Evolutionary conservation across 2,888 invertebrate genomes (phyloP).

Genomic region (Habrosyne pyritoides): DNA sequence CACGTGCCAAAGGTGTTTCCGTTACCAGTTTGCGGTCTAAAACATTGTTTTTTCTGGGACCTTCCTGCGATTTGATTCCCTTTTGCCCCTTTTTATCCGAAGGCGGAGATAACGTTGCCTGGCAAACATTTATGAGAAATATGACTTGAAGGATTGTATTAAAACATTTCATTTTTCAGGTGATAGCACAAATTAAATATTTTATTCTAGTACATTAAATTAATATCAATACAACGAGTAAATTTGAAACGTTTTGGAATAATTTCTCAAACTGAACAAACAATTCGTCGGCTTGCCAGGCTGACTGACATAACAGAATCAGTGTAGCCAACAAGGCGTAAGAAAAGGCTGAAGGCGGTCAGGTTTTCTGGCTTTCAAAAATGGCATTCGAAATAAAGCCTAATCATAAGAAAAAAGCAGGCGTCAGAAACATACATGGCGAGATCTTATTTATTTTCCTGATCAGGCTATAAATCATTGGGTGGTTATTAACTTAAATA

Average conservation of each 20-base stretch:
- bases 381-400: no score
- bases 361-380: no score
- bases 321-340: no score
- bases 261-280: neutral
- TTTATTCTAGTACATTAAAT: neutral
- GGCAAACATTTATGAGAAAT: conserved; percentile 64
- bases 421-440: no score
- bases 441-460: no score
- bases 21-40: conserved; percentile 88
- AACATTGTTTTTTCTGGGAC: conserved; percentile 86
- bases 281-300: no score
- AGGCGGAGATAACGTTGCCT: conserved; percentile 76
- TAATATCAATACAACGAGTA: neutral
- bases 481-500: no score
- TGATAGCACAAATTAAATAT: conserved; percentile 1
- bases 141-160: conserved; percentile 59
- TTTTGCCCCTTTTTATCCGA: conserved; percentile 75
- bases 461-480: no score
- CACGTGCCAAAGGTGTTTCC: conserved; percentile 86
- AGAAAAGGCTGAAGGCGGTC: no score
- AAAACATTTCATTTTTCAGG: conserved; percentile 63
- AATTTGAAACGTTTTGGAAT: no score
- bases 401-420: no score
- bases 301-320: no score
- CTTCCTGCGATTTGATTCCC: conserved; percentile 77